Conservation (phyloP, 2,113 vertebrate species). For the Antechinus stuartii region DNA sequence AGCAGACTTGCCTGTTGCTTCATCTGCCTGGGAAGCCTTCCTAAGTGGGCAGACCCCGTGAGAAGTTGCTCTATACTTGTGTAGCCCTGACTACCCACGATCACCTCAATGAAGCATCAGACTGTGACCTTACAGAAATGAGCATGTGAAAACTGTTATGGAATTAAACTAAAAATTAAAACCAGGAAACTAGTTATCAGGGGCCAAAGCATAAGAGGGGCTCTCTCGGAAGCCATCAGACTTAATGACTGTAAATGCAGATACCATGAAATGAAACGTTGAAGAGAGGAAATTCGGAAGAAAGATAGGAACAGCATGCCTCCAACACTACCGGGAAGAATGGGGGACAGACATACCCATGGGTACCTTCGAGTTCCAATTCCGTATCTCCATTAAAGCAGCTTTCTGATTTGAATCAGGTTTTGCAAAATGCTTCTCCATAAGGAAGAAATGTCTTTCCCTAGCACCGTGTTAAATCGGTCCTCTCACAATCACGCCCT, state of each 20-base stretch:
- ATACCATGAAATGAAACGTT: background rate
- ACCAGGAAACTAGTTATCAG: background rate
- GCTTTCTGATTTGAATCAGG: too few relatives aligned
- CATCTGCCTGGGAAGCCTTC: background rate
- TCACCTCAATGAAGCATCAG: background rate
- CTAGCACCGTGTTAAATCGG: background rate
- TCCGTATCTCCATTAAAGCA: too few relatives aligned
- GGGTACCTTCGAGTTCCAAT: too few relatives aligned
- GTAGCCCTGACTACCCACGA: background rate
- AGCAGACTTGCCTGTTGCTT: too few relatives aligned
- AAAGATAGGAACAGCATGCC: background rate
- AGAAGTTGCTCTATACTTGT: background rate
- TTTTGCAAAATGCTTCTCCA: too few relatives aligned
- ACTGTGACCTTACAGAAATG: background rate
- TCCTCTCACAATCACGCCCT: background rate
- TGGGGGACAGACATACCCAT: too few relatives aligned
- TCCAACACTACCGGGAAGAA: too few relatives aligned
- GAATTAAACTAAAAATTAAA: background rate
- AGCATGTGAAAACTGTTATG: background rate
- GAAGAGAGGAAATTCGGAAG: background rate
- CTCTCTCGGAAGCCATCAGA: background rate
- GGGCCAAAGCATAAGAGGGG: too few relatives aligned
- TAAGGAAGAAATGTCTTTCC: background rate
- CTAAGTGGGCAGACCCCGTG: too few relatives aligned
- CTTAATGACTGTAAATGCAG: background rate